Conservation (phyloP, 2,797 vertebrate species). For the Crocidura indochinensis region DNA sequence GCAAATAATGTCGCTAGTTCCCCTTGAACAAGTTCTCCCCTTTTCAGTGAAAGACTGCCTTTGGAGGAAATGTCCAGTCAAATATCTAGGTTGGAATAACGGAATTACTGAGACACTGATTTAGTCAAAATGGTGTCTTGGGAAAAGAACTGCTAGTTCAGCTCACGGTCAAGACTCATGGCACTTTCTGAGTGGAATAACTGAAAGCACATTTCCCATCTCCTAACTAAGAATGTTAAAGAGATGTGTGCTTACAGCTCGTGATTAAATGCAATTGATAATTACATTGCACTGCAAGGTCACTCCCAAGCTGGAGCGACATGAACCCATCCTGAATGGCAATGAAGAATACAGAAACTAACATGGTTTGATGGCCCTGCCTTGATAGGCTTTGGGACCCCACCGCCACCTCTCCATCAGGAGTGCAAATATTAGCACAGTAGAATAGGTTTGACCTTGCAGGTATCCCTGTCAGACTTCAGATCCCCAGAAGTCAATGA, state of each 20-base stretch:
- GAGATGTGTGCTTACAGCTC: constrained; percentile 39
- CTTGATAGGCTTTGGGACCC: neutral
- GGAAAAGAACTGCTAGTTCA: neutral
- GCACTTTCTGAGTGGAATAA: neutral
- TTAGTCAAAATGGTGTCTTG: neutral
- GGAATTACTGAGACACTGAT: constrained; percentile 1
- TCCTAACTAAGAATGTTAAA: constrained; percentile 63
- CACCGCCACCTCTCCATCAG: neutral
- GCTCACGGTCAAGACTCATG: neutral
- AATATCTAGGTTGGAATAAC: constrained; percentile 13
- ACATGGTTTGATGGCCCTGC: rapidly evolving
- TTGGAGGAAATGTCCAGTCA: constrained; percentile 31
- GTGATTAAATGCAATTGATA: constrained; percentile 53
- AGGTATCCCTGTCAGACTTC: neutral
- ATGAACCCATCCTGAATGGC: neutral
- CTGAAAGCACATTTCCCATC: neutral
- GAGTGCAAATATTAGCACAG: constrained; percentile 60
- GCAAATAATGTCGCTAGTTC: constrained; percentile 38
- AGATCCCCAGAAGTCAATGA: neutral
- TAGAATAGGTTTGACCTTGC: constrained; percentile 52
- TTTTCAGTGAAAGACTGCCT: constrained; percentile 13
- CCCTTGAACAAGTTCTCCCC: neutral
- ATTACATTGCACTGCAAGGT: constrained; percentile 45
- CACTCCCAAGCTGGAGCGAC: neutral
- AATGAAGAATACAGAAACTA: neutral